Percentiles rank a stretch among this genome's conserved stretches.
Conservation (phyloP, 1,140 invertebrate genomes). For the Musca vetustissima region DNA sequence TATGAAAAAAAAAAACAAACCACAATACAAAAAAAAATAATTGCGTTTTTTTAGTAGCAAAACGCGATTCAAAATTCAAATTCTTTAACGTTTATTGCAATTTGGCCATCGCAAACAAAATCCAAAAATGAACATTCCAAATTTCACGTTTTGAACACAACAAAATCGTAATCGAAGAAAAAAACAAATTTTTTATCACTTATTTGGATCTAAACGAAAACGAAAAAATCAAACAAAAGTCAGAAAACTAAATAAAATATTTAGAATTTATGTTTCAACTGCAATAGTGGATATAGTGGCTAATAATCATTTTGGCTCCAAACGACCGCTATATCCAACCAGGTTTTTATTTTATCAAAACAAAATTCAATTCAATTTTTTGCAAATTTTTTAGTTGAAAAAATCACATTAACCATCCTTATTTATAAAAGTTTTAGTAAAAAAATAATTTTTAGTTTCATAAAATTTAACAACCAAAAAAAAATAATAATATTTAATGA, state of each 20-base stretch:
- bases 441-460: not conserved
- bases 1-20: constrained; percentile 12
- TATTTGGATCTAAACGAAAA: constrained; percentile 46
- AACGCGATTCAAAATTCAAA: constrained; percentile 30
- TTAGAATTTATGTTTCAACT: constrained; percentile 37
- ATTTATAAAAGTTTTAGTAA: constrained; percentile 8
- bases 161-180: not conserved
- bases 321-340: not conserved
- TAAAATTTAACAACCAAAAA: not conserved
- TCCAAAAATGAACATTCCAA: constrained; percentile 30
- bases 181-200: constrained; percentile 51
- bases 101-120: constrained; percentile 17
- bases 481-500: constrained; percentile 4
- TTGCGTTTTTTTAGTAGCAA: constrained; percentile 35
- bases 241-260: constrained; percentile 2
- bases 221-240: constrained; percentile 29
- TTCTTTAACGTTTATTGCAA: constrained; percentile 17
- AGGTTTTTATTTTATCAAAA: constrained; percentile 14
- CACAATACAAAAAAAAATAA: constrained; percentile 23
- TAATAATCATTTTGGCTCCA: not conserved
- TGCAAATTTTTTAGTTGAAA: constrained; percentile 12
- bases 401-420: constrained; percentile 19
- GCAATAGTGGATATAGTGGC: constrained; percentile 30
- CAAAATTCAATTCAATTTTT: constrained; percentile 11
- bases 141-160: constrained; percentile 13